A percentile compares a stretch with the other conserved stretches of the same genome.
phyloP scores from a whole-genome alignment of 2,888 invertebrate species.

The Mamestra brassicae region DNA sequence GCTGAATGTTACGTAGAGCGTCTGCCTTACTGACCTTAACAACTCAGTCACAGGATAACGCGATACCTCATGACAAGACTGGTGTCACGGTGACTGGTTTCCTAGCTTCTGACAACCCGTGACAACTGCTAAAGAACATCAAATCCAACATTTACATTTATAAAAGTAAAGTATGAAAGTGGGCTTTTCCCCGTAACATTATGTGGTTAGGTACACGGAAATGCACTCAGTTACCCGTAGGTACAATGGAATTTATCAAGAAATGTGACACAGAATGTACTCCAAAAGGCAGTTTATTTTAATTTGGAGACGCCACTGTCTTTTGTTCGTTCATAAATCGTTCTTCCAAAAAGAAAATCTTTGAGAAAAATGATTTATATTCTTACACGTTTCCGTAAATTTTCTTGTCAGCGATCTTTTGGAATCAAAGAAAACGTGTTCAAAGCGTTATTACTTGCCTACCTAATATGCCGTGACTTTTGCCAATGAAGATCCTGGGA shows the following conservation, averaged over 20 bases:
- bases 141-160: background rate
- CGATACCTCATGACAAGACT: background rate
- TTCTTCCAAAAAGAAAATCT: constrained; percentile 16
- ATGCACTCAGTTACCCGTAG: constrained; percentile 45
- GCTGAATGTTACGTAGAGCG: too few species aligned
- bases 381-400: background rate
- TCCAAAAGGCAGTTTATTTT: constrained; percentile 39
- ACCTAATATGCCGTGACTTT: constrained; percentile 25
- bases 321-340: constrained; percentile 46
- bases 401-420: background rate
- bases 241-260: constrained; percentile 36
- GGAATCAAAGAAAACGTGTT: constrained; percentile 26
- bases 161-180: constrained; percentile 14
- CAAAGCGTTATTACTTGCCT: constrained; percentile 13
- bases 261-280: constrained; percentile 41
- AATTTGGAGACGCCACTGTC: constrained; percentile 44
- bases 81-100: background rate
- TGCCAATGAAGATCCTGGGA: constrained; percentile 22
- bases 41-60: too few species aligned
- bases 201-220: constrained; percentile 35
- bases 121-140: background rate
- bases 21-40: too few species aligned
- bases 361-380: constrained; percentile 10
- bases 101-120: too few species aligned
- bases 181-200: background rate